These are phyloP conservation scores for Caenorhabditis elegans DNA, from an alignment of 1,140 invertebrate genomes.

Conservation along the genomic window WBcel235 BX284606.5:6812001-6812500, in stretches of 20 bases:
- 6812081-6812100: slow-evolving; percentile 34
- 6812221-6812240: slow-evolving; percentile 47
- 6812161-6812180: slow-evolving; percentile 9
- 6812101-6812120: slow-evolving; percentile 27
- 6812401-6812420: neutral
- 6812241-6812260: slow-evolving; percentile 43
- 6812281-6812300: neutral
- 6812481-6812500: slow-evolving; percentile 1
- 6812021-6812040: slow-evolving; percentile 35
- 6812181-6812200: slow-evolving; percentile 21
- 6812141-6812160: neutral
- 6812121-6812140: slow-evolving; percentile 21
- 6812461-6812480: neutral
- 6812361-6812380: neutral
- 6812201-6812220: slow-evolving; percentile 34
- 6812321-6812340: slow-evolving; percentile 2
- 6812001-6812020: slow-evolving; percentile 31
- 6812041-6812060: neutral
- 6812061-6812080: neutral
- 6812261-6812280: neutral
- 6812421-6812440: neutral
- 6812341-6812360: slow-evolving; percentile 13
- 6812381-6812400: neutral
- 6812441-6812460: neutral
- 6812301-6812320: neutral